Evolutionary conservation across 1,140 invertebrate species (phyloP), one percentile per base, ranked within the genome.

Genomic region (Cecropterus lyciades): DNA sequence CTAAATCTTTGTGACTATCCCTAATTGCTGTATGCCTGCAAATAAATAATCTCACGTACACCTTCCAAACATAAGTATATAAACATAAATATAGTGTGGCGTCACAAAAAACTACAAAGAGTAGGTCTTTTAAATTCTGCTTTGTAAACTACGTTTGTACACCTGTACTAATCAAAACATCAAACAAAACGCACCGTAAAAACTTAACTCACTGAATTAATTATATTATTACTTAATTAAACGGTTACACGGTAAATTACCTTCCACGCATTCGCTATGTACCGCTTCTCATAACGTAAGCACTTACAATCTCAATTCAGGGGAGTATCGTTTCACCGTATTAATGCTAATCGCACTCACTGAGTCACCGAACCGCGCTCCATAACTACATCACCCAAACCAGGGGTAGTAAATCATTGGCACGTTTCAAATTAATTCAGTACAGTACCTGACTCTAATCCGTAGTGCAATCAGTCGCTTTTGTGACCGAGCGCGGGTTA

Each of bases 391-490:
- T 82, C 79, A 77, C 66, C 73, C 68, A 75, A 80, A 84, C 79
- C 74, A 80, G 75, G 57, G 69, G 68, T 69, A 68, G 73, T 86
- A 86, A 86, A 88, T 86, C 84, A 88, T 88, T 83, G 80, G 79
- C 78, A 81, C 78, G 80, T 79, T 81, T 74, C 77, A 77, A 84
- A 86, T 85, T 86, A 88, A 88, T 85, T 88, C 84, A 76, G 73
- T 75, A 71, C 67, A 70, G 71, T 76, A 79, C 80, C 77, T 82
- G 79, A 71, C 70, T 72, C 59, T 74, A 80, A 80, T 77, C 78
- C 72, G 63, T 65, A 65, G 55, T 65, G 72, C 70, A 77, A 81
- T 81, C 72, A 78, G 72, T 48, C 69, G 74, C 79, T 78, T 77
- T 80, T 81, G 79, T 81, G 69, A 55, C 55, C 60, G 63, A 67